A percentile compares a stretch with the other conserved stretches of the same genome.
Evolutionary conservation across 2,113 vertebrate genomes (phyloP).

Genomic region (Sebastes schlegelii): DNA sequence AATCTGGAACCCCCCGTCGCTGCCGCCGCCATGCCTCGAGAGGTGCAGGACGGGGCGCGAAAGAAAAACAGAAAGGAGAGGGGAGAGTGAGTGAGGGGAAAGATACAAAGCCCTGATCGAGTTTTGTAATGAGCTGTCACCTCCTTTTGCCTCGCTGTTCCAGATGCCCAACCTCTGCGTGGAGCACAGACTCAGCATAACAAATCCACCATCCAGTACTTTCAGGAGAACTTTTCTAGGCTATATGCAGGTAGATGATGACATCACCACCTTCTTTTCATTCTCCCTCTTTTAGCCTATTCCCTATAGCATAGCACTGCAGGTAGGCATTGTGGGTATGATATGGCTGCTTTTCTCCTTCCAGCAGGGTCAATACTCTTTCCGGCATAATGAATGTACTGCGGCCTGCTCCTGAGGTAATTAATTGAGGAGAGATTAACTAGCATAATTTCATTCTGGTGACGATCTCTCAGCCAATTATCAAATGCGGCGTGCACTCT

Average conservation of each 20-base stretch:
- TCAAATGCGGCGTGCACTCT: conserved; percentile 68
- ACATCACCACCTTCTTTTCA: conserved; percentile 16
- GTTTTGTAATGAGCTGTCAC: conserved; percentile 66
- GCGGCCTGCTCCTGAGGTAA: conserved; percentile 77
- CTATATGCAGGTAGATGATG: conserved; percentile 23
- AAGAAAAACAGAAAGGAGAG: conserved; percentile 7
- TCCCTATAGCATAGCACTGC: conserved; percentile 1
- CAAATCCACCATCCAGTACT: conserved; percentile 3
- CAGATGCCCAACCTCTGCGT: conserved; percentile 32
- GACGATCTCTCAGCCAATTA: conserved; percentile 83
- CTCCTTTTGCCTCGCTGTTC: conserved; percentile 52
- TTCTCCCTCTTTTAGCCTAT: background rate
- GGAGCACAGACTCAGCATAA: conserved; percentile 16
- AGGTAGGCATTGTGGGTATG: conserved; percentile 42
- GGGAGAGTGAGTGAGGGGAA: conserved; percentile 21
- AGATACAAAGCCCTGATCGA: conserved; percentile 41
- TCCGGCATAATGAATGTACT: conserved; percentile 77
- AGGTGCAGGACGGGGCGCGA: conserved; percentile 18
- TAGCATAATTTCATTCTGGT: conserved; percentile 84
- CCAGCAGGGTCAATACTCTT: conserved; percentile 61
- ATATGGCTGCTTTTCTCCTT: conserved; percentile 41
- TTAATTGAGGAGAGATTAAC: conserved; percentile 85
- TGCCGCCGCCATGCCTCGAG: conserved; percentile 6
- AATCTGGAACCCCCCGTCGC: conserved; percentile 44
- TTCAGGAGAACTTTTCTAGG: background rate